Conservation (phyloP, 2,888 invertebrate genomes). For the Harpagoxenus sublaevis region DNA sequence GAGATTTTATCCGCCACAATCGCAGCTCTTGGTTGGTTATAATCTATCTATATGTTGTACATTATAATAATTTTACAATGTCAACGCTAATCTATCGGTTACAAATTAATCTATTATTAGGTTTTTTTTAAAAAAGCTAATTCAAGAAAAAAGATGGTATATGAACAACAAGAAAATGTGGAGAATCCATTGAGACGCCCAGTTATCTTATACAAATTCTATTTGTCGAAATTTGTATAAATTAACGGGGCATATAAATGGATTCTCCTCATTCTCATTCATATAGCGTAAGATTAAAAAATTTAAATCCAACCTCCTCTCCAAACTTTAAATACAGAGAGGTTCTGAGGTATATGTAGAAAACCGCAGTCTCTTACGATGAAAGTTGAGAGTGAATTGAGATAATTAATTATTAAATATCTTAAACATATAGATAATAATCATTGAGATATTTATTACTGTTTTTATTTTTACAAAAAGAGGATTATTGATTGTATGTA, state of each 20-base stretch:
- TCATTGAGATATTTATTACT: background rate
- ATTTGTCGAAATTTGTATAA: slow-evolving; percentile 93
- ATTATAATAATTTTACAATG: background rate
- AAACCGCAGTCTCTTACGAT: background rate
- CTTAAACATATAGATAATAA: too few species aligned
- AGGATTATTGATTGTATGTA: background rate
- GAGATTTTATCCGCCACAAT: slow-evolving; percentile 95
- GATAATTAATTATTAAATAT: too few species aligned
- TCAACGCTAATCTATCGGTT: background rate
- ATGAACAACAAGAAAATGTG: slow-evolving; percentile 97
- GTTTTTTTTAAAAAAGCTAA: slow-evolving; percentile 89
- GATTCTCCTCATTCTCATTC: too few species aligned
- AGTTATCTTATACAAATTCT: slow-evolving; percentile 98
- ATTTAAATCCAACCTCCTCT: too few species aligned
- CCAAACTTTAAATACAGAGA: too few species aligned
- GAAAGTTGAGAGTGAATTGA: background rate
- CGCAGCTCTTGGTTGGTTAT: slow-evolving; percentile 90
- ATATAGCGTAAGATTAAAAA: too few species aligned
- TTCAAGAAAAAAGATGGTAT: slow-evolving; percentile 94
- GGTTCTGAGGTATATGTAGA: too few species aligned
- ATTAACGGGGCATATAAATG: too few species aligned
- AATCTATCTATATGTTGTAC: background rate
- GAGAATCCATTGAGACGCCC: slow-evolving; percentile 97
- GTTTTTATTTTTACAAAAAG: background rate
- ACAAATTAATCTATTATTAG: slow-evolving; percentile 20